Evolutionary conservation across 92 coral and sea anemone genomes (phyloP).

Genomic region (Diadumene lineata): DNA sequence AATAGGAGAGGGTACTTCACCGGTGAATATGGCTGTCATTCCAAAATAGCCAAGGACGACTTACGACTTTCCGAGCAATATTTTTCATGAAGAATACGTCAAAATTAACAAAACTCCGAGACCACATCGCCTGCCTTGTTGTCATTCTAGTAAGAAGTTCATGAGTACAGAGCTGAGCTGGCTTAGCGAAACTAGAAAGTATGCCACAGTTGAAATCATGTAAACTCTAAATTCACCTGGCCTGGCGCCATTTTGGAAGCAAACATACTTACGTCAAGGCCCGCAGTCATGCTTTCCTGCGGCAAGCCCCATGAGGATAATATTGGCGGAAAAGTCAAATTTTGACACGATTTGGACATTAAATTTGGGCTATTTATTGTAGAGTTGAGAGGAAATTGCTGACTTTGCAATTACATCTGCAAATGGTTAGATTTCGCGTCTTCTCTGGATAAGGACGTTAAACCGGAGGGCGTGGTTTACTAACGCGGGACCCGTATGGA

Average conservation of each 20-base stretch:
- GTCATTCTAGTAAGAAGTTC: conserved; percentile 35
- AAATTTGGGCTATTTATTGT: too few species aligned
- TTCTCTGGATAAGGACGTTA: too few species aligned
- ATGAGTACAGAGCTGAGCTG: conserved; percentile 17
- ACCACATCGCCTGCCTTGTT: conserved; percentile 32
- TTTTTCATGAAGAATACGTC: conserved; percentile 28
- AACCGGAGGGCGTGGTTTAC: too few species aligned
- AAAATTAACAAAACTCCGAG: conserved; percentile 7
- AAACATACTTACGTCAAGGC: conserved; percentile 50
- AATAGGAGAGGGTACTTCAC: conserved; percentile 39
- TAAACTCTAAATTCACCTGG: conserved; percentile 32
- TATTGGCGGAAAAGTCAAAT: not conserved
- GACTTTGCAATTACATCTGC: too few species aligned
- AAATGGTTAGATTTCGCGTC: too few species aligned
- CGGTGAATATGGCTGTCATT: conserved; percentile 70
- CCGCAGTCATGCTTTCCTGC: conserved; percentile 49
- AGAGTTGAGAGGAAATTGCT: too few species aligned
- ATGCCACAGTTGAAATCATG: not conserved
- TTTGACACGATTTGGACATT: too few species aligned
- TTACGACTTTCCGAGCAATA: conserved; percentile 24
- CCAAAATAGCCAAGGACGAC: conserved; percentile 72
- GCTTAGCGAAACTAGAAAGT: not conserved
- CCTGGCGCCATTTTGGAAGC: conserved; percentile 50
- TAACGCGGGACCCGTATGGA: too few species aligned
- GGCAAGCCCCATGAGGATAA: conserved; percentile 46